Evolutionary conservation across 1,140 invertebrate species (phyloP).

Genomic region (Cydia splendana): DNA sequence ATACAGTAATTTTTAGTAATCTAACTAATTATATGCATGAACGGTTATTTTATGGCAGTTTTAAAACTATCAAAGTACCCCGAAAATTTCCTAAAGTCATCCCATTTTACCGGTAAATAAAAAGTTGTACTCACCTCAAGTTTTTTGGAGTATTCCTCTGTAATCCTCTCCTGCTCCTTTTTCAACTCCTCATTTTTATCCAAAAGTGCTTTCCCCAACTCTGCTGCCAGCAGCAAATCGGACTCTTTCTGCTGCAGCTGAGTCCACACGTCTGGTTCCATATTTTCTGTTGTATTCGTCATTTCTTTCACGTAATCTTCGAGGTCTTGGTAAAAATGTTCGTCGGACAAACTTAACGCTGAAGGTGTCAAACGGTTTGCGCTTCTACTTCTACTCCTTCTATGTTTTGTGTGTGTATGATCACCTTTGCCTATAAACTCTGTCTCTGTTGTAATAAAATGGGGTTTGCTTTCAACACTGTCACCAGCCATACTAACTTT

Average conservation of each 20-base stretch:
- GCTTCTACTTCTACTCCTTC: conserved; percentile 63
- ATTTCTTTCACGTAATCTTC: conserved; percentile 82
- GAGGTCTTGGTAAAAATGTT: conserved; percentile 80
- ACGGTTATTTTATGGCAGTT: too few relatives aligned
- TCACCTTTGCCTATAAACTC: conserved; percentile 67
- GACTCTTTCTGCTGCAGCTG: conserved; percentile 95
- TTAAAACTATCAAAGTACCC: too few relatives aligned
- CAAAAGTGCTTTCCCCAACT: conserved; percentile 95
- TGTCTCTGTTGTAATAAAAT: conserved; percentile 66
- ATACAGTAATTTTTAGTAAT: too few relatives aligned
- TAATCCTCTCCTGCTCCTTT: conserved; percentile 90
- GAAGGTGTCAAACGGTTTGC: conserved; percentile 55
- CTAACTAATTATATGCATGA: too few relatives aligned
- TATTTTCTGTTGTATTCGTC: conserved; percentile 69
- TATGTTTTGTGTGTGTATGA: conserved; percentile 47
- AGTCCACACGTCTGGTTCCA: conserved; percentile 87
- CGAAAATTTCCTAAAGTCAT: too few relatives aligned
- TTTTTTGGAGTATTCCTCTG: conserved; percentile 95
- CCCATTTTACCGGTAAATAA: background rate
- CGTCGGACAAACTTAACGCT: conserved; percentile 62
- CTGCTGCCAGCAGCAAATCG: conserved; percentile 95
- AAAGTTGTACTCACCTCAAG: conserved; percentile 87
- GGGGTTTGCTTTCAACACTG: conserved; percentile 62
- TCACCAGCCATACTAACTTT: conserved; percentile 75
- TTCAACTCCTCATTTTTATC: conserved; percentile 96